phyloP scores from a whole-genome alignment of 2,797 vertebrate species.

The Melanotaenia parkinsoni region DNA sequence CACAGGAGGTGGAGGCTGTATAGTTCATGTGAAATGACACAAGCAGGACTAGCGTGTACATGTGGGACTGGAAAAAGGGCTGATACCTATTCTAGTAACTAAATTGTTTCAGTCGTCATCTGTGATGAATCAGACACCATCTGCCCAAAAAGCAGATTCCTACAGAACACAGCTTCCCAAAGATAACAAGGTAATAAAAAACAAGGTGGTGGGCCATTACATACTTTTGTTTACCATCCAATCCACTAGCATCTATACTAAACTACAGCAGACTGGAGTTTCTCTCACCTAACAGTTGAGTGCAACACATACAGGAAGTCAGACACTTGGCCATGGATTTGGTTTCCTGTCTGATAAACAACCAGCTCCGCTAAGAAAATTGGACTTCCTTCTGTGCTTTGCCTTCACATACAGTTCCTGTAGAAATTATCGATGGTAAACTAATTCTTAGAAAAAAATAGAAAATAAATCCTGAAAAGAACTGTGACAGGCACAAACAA shows the following conservation, averaged over 20 bases:
- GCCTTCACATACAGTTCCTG: slow-evolving; percentile 5
- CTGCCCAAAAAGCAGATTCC: background rate
- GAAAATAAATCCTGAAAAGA: background rate
- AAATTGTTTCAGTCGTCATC: background rate
- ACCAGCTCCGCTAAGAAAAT: background rate
- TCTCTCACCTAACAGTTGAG: background rate
- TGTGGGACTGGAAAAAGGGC: background rate
- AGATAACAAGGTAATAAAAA: background rate
- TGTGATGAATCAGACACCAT: background rate
- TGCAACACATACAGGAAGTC: slow-evolving; percentile 37
- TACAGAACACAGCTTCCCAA: background rate
- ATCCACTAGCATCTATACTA: background rate
- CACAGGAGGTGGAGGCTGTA: background rate
- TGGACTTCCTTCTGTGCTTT: slow-evolving; percentile 9
- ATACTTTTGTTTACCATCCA: background rate
- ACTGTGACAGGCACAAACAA: background rate
- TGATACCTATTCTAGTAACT: background rate
- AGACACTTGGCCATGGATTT: background rate
- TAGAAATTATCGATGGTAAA: slow-evolving; percentile 1
- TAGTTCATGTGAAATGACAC: background rate
- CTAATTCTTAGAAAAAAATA: background rate
- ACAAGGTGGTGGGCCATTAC: too few relatives aligned
- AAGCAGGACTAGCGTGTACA: background rate
- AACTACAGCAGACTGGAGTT: background rate
- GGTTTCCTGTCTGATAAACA: slow-evolving; percentile 54